These are phyloP conservation scores for Argentina silus DNA, from an alignment of 2,797 vertebrate genomes.

Conservation along the genomic window DNA sequence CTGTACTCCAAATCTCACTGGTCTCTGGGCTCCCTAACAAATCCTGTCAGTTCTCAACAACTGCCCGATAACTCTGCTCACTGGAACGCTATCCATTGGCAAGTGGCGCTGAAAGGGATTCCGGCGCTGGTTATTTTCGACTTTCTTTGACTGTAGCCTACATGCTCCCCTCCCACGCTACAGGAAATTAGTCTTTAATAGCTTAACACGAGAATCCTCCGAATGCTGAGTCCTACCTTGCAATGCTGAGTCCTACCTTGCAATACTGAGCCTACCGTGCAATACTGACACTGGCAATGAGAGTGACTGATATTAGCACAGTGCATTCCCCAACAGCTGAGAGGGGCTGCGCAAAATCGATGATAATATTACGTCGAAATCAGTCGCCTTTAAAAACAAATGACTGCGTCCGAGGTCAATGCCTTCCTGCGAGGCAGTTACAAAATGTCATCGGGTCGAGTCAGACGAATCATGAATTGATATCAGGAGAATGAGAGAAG, in stretches of 20 bases:
- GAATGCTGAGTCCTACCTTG: constrained; percentile 5
- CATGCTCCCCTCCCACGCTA: constrained; percentile 50
- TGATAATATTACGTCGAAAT: constrained; percentile 33
- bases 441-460: neutral
- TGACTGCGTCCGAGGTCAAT: constrained; percentile 20
- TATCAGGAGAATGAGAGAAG: neutral
- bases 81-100: constrained; percentile 65
- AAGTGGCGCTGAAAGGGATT: constrained; percentile 67
- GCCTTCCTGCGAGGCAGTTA: neutral
- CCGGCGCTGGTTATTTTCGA: constrained; percentile 53
- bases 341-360: constrained; percentile 35
- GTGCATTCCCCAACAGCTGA: constrained; percentile 35
- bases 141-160: constrained; percentile 49
- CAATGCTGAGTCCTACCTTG: neutral
- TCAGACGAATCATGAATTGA: neutral
- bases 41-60: constrained; percentile 31
- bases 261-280: neutral
- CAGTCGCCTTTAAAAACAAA: constrained; percentile 35
- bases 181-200: constrained; percentile 24
- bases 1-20: constrained; percentile 5
- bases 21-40: constrained; percentile 28
- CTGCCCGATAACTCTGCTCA: constrained; percentile 25
- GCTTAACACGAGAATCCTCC: neutral
- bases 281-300: constrained; percentile 17
- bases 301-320: constrained; percentile 24